Evolutionary conservation across 2,797 vertebrate genomes (phyloP).

Genomic region (Phrynocephalus guinanensis): DNA sequence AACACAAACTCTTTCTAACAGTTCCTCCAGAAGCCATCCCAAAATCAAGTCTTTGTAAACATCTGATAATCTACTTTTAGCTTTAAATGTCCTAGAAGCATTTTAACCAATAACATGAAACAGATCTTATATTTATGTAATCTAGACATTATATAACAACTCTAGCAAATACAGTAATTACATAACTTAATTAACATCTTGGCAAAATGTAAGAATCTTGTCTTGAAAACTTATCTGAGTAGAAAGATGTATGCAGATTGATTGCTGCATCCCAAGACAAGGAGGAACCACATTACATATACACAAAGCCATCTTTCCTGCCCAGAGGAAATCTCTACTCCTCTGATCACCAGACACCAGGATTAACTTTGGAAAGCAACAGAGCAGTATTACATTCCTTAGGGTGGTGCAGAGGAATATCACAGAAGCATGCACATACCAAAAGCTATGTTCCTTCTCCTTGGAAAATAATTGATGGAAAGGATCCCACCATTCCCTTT

Average conservation of each 20-base stretch:
- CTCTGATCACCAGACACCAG: not conserved
- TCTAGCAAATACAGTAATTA: slow-evolving; percentile 16
- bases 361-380: not conserved
- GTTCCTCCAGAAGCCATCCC: not conserved
- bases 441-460: not conserved
- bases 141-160: slow-evolving; percentile 12
- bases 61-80: slow-evolving; percentile 7
- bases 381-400: no score
- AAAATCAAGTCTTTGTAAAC: slow-evolving; percentile 1
- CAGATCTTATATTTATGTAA: slow-evolving; percentile 14
- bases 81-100: not conserved
- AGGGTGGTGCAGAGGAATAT: not conserved
- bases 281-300: not conserved
- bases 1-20: not conserved
- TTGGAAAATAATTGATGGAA: not conserved
- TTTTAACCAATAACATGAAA: slow-evolving; percentile 8
- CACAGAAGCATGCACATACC: not conserved
- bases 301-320: not conserved
- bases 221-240: not conserved
- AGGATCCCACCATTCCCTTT: not conserved
- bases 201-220: not conserved
- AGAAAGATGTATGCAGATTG: not conserved
- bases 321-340: not conserved
- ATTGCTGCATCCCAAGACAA: not conserved
- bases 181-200: not conserved